Base-by-base conservation (phyloP, 2,797 vertebrate genomes). In the Acipenser oxyrinchus region DNA sequence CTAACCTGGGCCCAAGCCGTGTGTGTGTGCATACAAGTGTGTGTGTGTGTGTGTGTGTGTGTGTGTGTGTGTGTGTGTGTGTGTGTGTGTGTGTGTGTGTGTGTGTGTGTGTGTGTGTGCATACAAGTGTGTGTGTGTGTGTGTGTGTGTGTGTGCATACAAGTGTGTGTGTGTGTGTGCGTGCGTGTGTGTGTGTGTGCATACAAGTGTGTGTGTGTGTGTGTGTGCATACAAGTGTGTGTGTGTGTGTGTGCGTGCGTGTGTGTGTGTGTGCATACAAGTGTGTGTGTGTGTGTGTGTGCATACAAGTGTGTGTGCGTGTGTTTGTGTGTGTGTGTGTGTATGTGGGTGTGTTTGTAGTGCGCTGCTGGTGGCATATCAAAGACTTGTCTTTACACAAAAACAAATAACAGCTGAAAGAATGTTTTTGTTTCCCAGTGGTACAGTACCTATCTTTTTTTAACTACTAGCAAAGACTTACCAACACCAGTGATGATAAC, bases 181-280 rank as follows among this genome's bases (percentile, higher is more conserved):
- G 66, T 62, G 66, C 62, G 66, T 48, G 51, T 62, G 51, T 48
- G 66, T 71, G 67, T 69, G 62, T 67, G 59, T 61, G 51, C 69
- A 65, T 67, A 57, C 60, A 49, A 71, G 59, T 70, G 65, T 51
- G 67, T 64, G 65, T 63, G 64, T 67, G n/a, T 10, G 11, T 58
- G 18, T 51, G n/a, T 55, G 66, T 62, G n/a, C n/a, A n/a, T n/a
- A n/a, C n/a, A n/a, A n/a, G 66, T 63, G 66, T 48, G 51, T 62
- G 51, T 48, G 66, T 71, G 67, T 69, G 62, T 67, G 59, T 61
- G 51, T 72, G 59, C 69, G 65, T 51, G 67, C 63, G 65, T 63
- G 62, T 67, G 53, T 62, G n/a, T n/a, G n/a, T n/a, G n/a, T n/a
- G n/a, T n/a, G n/a, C n/a, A n/a, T n/a, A n/a, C n/a, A n/a, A n/a